These are phyloP conservation scores for Tragelaphus strepsiceros DNA, from an alignment of 2,113 vertebrate species.

Conservation along the genomic window DNA sequence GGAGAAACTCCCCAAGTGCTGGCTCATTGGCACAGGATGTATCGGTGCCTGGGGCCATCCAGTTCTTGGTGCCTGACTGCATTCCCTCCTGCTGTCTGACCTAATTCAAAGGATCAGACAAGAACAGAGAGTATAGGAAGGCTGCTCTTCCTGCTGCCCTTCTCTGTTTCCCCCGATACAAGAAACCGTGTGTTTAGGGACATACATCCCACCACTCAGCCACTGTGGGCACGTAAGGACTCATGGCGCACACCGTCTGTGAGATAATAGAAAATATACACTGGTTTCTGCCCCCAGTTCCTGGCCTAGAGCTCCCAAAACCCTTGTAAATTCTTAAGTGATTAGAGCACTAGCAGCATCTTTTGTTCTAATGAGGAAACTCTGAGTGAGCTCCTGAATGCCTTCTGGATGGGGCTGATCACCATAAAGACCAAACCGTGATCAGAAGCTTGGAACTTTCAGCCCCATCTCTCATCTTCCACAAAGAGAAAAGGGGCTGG, in stretches of 20 bases:
- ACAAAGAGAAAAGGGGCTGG: not conserved
- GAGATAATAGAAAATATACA: not conserved
- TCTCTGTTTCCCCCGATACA: not conserved
- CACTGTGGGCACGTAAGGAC: fast-evolving
- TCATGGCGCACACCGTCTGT: not conserved
- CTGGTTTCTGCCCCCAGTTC: not conserved
- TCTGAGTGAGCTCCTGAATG: not conserved
- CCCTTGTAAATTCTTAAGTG: not conserved
- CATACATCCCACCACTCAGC: not conserved
- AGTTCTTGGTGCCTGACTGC: not conserved
- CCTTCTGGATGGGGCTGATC: not conserved
- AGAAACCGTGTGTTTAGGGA: not conserved
- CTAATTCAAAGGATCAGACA: not conserved
- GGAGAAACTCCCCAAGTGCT: not conserved
- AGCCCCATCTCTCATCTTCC: not conserved
- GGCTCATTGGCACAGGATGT: not conserved
- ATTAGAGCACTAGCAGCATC: not conserved
- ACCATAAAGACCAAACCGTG: not conserved
- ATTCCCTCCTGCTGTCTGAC: not conserved
- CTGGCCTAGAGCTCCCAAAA: not conserved
- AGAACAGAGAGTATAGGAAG: not conserved
- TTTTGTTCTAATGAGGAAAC: not conserved
- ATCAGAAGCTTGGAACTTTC: not conserved
- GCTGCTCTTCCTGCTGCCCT: not conserved
- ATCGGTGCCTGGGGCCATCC: not conserved